A percentile compares a stretch with the other conserved stretches of the same genome.
Conservation (phyloP, 2,888 invertebrate genomes). For the Drosophila merina region DNA sequence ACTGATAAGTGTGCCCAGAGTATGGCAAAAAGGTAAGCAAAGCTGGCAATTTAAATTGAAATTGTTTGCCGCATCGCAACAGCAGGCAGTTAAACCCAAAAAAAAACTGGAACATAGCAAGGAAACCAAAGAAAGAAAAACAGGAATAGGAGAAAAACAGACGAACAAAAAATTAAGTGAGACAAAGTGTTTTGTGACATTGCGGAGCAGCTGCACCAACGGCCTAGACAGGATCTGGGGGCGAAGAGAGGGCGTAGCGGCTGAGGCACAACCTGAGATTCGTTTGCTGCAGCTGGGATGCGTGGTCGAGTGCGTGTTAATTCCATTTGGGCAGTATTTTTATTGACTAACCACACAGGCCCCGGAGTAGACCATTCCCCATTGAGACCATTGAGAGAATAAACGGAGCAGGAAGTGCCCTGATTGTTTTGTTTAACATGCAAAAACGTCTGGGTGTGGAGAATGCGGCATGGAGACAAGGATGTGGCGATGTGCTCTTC, state of each 20-base stretch:
- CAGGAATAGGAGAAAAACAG: conserved; percentile 33
- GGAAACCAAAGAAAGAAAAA: conserved; percentile 15
- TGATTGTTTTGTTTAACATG: conserved; percentile 70
- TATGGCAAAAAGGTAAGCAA: conserved; percentile 71
- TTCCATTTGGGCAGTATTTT: conserved; percentile 73
- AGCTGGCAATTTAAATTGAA: conserved; percentile 78
- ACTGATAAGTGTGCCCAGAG: conserved; percentile 77
- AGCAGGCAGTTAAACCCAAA: conserved; percentile 51
- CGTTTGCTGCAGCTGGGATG: conserved; percentile 26
- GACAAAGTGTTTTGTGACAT: conserved; percentile 75
- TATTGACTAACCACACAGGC: conserved; percentile 68
- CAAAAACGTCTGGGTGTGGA: conserved; percentile 21
- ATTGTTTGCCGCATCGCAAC: conserved; percentile 72
- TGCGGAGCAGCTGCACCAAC: conserved; percentile 24
- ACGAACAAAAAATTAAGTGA: conserved; percentile 68
- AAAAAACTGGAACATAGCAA: neutral
- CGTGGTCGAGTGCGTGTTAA: conserved; percentile 63
- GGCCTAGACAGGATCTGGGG: neutral
- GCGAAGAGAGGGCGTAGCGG: conserved; percentile 6
- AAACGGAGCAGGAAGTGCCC: conserved; percentile 29
- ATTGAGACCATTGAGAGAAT: conserved; percentile 44
- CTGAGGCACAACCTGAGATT: conserved; percentile 29
- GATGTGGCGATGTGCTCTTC: conserved; percentile 17
- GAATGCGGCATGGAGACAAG: conserved; percentile 19
- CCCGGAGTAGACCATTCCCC: conserved; percentile 34